Conservation (phyloP, 2,888 invertebrate species). For the Pollenia amentaria region DNA sequence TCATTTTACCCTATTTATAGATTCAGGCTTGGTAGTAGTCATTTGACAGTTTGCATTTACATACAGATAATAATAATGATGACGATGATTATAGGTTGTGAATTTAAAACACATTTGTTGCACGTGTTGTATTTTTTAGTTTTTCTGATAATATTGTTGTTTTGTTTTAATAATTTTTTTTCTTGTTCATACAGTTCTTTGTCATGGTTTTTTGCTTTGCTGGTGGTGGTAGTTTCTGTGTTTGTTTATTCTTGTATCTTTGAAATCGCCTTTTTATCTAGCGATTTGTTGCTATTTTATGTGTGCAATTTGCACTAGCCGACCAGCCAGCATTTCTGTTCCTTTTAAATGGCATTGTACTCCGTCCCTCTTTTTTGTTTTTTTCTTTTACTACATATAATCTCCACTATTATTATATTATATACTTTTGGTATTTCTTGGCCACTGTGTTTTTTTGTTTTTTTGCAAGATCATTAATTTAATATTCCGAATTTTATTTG, state of each 20-base stretch:
- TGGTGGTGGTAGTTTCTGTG: constrained; percentile 47
- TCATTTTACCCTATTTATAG: constrained; percentile 64
- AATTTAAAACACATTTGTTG: constrained; percentile 79
- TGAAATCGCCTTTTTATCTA: constrained; percentile 41
- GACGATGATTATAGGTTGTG: constrained; percentile 64
- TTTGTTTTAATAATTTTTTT: constrained; percentile 21
- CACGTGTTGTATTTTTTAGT: constrained; percentile 77
- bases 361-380: constrained; percentile 2
- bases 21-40: constrained; percentile 53
- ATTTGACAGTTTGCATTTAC: constrained; percentile 66
- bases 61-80: constrained; percentile 51
- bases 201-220: constrained; percentile 57
- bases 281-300: constrained; percentile 49
- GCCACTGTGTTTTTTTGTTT: constrained; percentile 29
- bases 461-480: constrained; percentile 57
- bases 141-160: constrained; percentile 31
- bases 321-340: constrained; percentile 20
- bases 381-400: not conserved
- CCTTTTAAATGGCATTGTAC: constrained; percentile 34
- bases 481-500: constrained; percentile 20
- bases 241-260: constrained; percentile 35
- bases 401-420: constrained; percentile 12
- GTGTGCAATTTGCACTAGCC: constrained; percentile 13
- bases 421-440: constrained; percentile 11
- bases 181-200: constrained; percentile 13